Conservation (phyloP, 1,140 invertebrate genomes). For the Rhopalosiphum maidis region DNA sequence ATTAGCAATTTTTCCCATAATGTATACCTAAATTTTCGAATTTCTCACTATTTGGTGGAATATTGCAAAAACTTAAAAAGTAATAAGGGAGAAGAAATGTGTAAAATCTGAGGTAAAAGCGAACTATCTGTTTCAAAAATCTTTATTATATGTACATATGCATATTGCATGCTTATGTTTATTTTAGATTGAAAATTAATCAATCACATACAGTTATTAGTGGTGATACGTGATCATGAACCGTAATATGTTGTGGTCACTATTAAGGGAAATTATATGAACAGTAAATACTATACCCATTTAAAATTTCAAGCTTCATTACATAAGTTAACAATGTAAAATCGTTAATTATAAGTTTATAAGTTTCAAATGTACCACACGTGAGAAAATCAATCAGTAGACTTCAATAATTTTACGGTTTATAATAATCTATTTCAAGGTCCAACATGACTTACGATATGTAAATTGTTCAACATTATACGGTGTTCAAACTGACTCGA, state of each 20-base stretch:
- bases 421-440: conserved; percentile 32
- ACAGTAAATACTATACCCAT: not conserved
- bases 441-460: not conserved
- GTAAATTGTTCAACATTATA: conserved; percentile 28
- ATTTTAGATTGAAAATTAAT: not conserved
- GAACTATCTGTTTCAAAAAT: no score
- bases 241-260: not conserved
- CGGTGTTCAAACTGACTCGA: conserved; percentile 5
- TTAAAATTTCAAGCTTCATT: not conserved
- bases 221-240: not conserved
- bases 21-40: no score
- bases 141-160: no score
- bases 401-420: not conserved
- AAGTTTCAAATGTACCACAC: not conserved
- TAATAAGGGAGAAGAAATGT: no score
- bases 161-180: not conserved
- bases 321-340: not conserved
- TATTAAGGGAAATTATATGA: not conserved
- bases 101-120: no score
- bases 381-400: not conserved
- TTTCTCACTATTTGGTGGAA: no score
- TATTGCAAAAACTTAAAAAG: no score
- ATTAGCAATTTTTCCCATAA: no score
- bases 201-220: not conserved
- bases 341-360: not conserved